phyloP scores from a whole-genome alignment of 1,140 invertebrate genomes.

The Brachionus manjavacas region DNA sequence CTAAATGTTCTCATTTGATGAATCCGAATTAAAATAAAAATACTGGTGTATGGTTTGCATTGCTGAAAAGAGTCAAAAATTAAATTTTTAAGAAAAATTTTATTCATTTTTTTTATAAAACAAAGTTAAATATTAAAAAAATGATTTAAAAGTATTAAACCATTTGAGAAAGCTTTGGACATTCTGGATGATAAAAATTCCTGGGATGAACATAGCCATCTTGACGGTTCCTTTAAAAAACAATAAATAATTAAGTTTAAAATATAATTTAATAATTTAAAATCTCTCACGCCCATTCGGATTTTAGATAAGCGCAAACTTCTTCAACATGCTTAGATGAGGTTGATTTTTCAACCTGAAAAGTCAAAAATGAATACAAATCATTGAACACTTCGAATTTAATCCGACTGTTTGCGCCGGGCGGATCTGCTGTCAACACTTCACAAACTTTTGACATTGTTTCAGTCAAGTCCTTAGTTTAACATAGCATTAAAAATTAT shows the following conservation, averaged over 20 bases:
- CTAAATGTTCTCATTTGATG: too few species aligned
- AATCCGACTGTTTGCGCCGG: conserved; percentile 71
- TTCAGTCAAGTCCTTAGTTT: conserved; percentile 63
- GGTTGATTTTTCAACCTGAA: conserved; percentile 63
- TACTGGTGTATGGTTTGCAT: too few species aligned
- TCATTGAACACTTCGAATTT: conserved; percentile 65
- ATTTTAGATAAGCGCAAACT: conserved; percentile 51
- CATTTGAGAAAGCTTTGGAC: conserved; percentile 51
- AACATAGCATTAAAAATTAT: not conserved
- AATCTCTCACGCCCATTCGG: conserved; percentile 50
- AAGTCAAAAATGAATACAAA: conserved; percentile 67
- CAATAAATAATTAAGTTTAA: conserved; percentile 7
- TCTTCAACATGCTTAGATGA: conserved; percentile 53
- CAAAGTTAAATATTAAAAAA: not conserved
- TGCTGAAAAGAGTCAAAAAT: too few species aligned
- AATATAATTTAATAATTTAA: not conserved
- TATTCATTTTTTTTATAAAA: not conserved
- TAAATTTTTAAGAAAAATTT: not conserved
- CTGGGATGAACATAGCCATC: conserved; percentile 56
- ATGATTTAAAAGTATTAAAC: not conserved
- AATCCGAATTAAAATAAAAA: too few species aligned
- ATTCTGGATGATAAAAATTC: conserved; percentile 54
- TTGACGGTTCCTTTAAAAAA: conserved; percentile 46
- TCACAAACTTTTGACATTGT: conserved; percentile 76
- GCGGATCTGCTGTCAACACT: conserved; percentile 72